Base-by-base conservation (phyloP, 2,888 invertebrate genomes). In the Macaria notata region DNA sequence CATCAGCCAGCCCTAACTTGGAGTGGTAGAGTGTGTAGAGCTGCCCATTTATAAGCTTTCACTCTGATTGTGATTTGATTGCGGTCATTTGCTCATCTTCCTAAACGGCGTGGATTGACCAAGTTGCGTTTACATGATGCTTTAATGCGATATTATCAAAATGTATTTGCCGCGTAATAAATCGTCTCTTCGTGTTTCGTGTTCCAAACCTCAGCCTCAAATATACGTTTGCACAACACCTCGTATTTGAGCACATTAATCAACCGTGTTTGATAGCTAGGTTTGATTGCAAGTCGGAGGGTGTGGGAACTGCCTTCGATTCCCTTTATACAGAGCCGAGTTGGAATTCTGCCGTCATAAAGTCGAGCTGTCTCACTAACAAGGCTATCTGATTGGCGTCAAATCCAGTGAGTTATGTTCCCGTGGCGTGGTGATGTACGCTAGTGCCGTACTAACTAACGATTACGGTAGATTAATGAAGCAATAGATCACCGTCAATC, bases 31-130 rank as follows among this genome's bases (percentile, higher is more conserved):
- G 49, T 71, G 59, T 70, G 53, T 44, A 55, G 50, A 57, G 64
- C 71, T 75, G 70, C 66, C 74, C 75, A 76, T 81, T 80, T 81
- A 68, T 70, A 77, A 78, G 83, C 85, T 88, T 88, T 88, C 84
- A 83, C 84, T 79, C 71, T 87, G 83, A 86, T 86, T 84, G 84
- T 84, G 76, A 79, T 85, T 85, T 88, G 86, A 88, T 87, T 87
- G 82, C 79, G 76, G 83, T 79, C 78, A 82, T 86, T 87, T 85
- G 75, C 81, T 81, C 78, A 72, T 83, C 79, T 80, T 77, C 76
- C 69, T 81, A 86, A 85, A 82, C 75, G 65, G 68, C 67, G 53
- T 48, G 63, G 62, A 76, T 73, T 70, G 69, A 76, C 76, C 76
- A 67, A 73, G 66, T 70, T 71, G 75, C 73, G 69, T 76, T 79